Percentiles rank a stretch among this genome's conserved stretches.
Evolutionary conservation across 2,113 vertebrate genomes (phyloP).

Genomic region (Pteruthius melanotis): DNA sequence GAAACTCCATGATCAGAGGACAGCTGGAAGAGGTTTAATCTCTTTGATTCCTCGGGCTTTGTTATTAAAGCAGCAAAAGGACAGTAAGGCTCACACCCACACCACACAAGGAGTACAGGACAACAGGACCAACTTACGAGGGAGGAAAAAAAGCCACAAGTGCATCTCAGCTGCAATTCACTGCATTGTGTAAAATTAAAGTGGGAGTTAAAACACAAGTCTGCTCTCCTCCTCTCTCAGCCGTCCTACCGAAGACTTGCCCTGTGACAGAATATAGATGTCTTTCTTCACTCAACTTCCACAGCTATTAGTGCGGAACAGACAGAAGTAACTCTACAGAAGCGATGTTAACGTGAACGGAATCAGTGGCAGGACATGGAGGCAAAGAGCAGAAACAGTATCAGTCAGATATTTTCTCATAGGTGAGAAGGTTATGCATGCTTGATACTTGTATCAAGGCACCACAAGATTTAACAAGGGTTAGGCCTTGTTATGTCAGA

Average conservation of each 20-base stretch:
- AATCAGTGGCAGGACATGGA: background rate
- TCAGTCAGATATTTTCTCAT: background rate
- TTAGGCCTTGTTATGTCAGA: background rate
- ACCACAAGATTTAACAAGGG: background rate
- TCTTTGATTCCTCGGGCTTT: background rate
- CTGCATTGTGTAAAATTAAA: background rate
- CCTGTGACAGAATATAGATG: background rate
- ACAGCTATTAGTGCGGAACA: background rate
- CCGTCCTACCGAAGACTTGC: background rate
- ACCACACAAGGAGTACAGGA: background rate
- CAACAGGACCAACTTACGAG: background rate
- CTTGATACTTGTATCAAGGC: background rate
- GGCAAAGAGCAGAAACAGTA: background rate
- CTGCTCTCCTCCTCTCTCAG: background rate
- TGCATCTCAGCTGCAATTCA: background rate
- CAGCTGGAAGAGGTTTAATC: background rate
- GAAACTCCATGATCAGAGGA: background rate
- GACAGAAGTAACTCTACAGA: background rate
- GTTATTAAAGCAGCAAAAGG: background rate
- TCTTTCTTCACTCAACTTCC: background rate
- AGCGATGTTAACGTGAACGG: background rate
- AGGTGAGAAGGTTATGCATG: background rate
- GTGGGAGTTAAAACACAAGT: background rate
- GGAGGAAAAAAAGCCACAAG: background rate
- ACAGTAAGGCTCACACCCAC: background rate